Evolutionary conservation across 2,888 invertebrate genomes (phyloP), one percentile per base, ranked within the genome.

Genomic region (Mythimna albipuncta): DNA sequence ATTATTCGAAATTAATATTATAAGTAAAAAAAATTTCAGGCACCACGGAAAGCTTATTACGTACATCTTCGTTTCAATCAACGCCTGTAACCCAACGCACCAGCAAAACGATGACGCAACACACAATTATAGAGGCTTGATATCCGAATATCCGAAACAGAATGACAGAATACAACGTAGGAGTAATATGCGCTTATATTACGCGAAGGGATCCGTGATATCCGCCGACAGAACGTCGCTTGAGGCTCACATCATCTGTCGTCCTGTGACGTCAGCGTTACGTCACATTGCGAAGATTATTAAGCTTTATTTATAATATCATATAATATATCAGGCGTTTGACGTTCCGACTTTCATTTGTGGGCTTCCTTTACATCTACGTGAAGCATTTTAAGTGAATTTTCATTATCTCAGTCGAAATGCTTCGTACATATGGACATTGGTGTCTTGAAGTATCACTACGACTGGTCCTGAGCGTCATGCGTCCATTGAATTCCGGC

Each of bases 161-260:
- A 80, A 80, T 78, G 77, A 69, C 75, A 82, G 76, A 62, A 71
- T 69, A 71, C 79, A 77, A 69, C 72, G 32, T 65, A 64, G 63
- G 64, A 71, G 65, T 74, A 74, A 80, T 84, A 80, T 77, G 68
- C 72, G 81, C 74, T 77, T 77, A 82, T 83, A 78, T 83, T 84
- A 64, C 68, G 70, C 65, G 63, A 71, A 77, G 73, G 77, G 78
- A 75, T 83, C 69, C 67, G 69, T 75, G 75, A 81, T 82, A 81
- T 80, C 69, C 83, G 86, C 83, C 82, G 84, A 90, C 90, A 87
- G 85, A 87, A 85, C 81, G 82, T 81, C 79, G 85, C 89, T 84
- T 35, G 79, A 81, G 84, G 88, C 88, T 67, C 82, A 65, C 77
- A 82, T 86, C 85, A 86, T 77, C 81, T 81, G 87, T 82, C 87